Conservation (phyloP, 2,797 vertebrate genomes). For the Steatocranus sp. region DNA sequence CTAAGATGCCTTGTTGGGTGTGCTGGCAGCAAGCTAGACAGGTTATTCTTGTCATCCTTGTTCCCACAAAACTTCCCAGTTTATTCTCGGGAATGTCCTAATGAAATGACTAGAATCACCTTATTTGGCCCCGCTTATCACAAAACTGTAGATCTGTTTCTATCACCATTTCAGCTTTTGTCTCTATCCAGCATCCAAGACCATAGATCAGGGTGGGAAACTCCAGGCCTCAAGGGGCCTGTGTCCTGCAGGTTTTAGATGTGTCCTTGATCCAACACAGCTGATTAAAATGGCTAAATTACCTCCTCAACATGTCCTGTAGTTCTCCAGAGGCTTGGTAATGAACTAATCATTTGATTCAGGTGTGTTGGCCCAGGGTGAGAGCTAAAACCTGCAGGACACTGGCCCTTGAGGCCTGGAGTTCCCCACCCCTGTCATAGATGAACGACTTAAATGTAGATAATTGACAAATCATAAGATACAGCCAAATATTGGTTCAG, state of each 20-base stretch:
- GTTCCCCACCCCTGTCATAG: fast-evolving
- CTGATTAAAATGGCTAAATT: fast-evolving
- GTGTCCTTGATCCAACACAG: fast-evolving
- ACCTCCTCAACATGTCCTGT: not conserved
- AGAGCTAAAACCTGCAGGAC: not conserved
- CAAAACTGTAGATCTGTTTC: not conserved
- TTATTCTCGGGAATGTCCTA: not conserved
- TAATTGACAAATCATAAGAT: not conserved
- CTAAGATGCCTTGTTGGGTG: fast-evolving
- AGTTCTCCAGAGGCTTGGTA: not conserved
- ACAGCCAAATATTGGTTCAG: not conserved
- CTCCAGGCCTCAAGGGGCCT: not conserved
- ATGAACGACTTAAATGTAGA: not conserved
- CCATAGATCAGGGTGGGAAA: fast-evolving
- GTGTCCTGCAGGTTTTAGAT: not conserved
- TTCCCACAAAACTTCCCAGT: not conserved
- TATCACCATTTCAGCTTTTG: not conserved
- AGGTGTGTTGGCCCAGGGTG: not conserved
- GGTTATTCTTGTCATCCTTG: not conserved
- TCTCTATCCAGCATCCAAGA: not conserved
- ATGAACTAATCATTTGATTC: not conserved
- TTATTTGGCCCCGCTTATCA: not conserved
- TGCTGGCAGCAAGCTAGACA: not conserved
- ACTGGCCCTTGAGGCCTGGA: not conserved
- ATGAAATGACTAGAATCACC: not conserved